Conservation (phyloP, 2,797 vertebrate species). For the Falco peregrinus region DNA sequence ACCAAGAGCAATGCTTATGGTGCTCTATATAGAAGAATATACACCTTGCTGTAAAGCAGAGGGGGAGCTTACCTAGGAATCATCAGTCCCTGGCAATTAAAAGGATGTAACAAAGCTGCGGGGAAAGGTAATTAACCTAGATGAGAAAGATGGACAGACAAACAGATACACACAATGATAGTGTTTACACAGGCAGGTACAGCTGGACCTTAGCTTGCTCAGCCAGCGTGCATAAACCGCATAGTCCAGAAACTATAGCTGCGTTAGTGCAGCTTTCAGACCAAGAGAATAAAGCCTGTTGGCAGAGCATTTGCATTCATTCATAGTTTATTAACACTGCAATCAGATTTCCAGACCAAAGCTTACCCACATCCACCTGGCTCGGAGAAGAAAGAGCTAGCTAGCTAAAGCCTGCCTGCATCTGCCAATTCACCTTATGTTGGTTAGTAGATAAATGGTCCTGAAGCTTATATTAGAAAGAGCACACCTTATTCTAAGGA, state of each 20-base stretch:
- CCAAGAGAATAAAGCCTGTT: neutral
- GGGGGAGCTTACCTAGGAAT: neutral
- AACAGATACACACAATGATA: neutral
- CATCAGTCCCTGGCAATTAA: neutral
- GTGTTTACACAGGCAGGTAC: neutral
- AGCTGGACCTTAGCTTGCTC: neutral
- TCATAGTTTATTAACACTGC: neutral
- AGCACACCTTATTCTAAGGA: neutral
- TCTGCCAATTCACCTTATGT: neutral
- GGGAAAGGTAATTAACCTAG: neutral
- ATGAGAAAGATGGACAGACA: neutral
- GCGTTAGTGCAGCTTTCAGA: neutral
- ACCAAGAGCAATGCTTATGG: neutral
- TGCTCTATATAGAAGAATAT: neutral
- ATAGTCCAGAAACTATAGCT: neutral
- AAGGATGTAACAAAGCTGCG: neutral
- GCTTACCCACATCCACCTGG: neutral
- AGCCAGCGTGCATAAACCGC: neutral
- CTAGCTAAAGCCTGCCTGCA: neutral
- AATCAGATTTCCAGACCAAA: conserved; percentile 19
- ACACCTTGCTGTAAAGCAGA: neutral
- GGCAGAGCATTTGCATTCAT: neutral
- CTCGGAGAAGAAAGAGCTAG: neutral
- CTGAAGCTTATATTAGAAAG: neutral
- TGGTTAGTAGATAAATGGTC: neutral